Evolutionary conservation across 1,140 invertebrate genomes (phyloP), one percentile per base, ranked within the genome.

Genomic region (Cheumatopsyche charites): DNA sequence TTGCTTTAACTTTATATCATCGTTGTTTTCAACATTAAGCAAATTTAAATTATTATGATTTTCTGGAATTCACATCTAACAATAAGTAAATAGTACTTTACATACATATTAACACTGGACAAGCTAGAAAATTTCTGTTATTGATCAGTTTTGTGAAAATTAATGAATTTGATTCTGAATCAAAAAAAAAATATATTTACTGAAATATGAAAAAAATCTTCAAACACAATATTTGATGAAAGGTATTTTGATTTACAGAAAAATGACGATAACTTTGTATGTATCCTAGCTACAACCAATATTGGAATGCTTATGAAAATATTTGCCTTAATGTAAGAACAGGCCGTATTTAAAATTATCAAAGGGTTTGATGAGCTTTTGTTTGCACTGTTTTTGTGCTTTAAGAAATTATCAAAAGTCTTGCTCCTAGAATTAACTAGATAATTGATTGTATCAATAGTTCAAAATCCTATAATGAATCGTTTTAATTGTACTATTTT

Each of bases 241-340:
- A 49, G 5, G 4, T 49, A 5, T 19, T 5, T 49, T 15, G 2
- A 15, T 15, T 49, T 3, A 19, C 3, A 4, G 17, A 49, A 19
- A n/a, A 49, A 49, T 13, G 13, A 5, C 45, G 3, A 19, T 5
- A 4, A 49, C 45, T 49, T 19, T 49, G 45, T 49, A 49, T 15
- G 17, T 49, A 49, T 49, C 13, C 13, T 15, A 49, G 13, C 17
- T 15, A 49, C 45, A 19, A 15, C 45, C 17, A 49, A 36, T 36
- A 9, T 52, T 52, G 47, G 47, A 52, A 21, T 58, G 55, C 55
- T 58, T 58, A 58, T 58, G 55, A 58, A 19, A 58, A 58, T 58
- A 58, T 26, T 58, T 58, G 55, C 55, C 55, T 58, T 58, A 58
- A 25, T 25, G 13, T 25, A 23, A 17, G 9, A 58, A 26, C 49